Base-by-base conservation (phyloP, 1,140 invertebrate species). In the Olivierus martensii region DNA sequence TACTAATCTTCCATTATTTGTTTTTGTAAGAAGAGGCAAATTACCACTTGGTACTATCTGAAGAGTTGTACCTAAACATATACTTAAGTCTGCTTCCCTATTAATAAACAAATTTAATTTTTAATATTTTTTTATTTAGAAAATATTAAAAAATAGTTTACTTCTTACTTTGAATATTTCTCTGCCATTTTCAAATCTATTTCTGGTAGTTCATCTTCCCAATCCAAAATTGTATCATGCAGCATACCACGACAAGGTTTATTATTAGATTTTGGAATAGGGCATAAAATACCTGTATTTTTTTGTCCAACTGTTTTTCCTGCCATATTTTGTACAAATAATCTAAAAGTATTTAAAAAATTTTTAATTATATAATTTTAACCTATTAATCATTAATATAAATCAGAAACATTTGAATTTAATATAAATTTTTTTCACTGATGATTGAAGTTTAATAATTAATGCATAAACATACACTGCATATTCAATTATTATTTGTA, bases 21-120 rank as follows among this genome's bases (percentile, higher is more conserved):
- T 89, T 61, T 91, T 85, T 21, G 84, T 84, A 55, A 82, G 77
- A 17, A 95, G 67, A 34, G 95, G 95, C 56, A 99, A 73, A 69
- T 91, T 91, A 35, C 91, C 93, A 73, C 90, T 93, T 46, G 95
- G 95, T 61, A 93, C 78, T 61, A 99, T 99, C 79, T 99, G 94
- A 42, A 98, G 72, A 17, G 92, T 95, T 38, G 93, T 96, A 38
- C 95, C 95, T 45, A 99, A 72, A 62, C 88, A 91, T 62, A 98
- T 82, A 68, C 85, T 89, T 22, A 98, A 69, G 73, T 97, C 91
- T 22, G 90, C 83, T 63, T 87, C 74, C 62, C 84, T 89, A 63
- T 52, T 75, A 74, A 39, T 42, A 58, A 44, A 53, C 5, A 38
- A 44, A 53, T 35, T 39, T 22, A 35, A 22, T 10, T 45, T 2